phyloP scores from a whole-genome alignment of 2,888 invertebrate species.

The Allophyes oxyacanthae region DNA sequence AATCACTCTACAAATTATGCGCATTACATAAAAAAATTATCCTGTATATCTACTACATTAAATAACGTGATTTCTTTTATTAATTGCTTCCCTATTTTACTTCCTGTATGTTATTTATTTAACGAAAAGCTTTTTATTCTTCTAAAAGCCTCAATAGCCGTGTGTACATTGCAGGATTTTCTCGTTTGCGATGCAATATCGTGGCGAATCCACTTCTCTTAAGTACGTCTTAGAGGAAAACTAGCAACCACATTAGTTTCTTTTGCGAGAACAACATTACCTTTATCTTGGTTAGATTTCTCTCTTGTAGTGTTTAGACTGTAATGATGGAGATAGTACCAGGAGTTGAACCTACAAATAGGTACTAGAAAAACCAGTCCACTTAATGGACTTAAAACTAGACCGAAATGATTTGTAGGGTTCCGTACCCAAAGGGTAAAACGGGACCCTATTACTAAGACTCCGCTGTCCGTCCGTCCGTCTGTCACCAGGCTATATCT shows the following conservation, averaged over 20 bases:
- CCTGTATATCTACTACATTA: no score
- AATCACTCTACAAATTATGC: no score
- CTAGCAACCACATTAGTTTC: conserved; percentile 23
- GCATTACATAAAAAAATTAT: no score
- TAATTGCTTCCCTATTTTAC: no score
- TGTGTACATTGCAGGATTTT: conserved; percentile 5
- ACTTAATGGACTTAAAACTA: no score
- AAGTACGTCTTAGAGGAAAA: conserved; percentile 14
- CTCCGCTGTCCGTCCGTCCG: no score
- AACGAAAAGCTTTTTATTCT: conserved; percentile 18
- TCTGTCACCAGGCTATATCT: no score
- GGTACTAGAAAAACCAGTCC: no score
- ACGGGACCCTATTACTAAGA: no score
- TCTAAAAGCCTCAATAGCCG: conserved; percentile 11
- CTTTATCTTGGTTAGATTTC: conserved; percentile 28
- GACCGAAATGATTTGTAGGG: no score
- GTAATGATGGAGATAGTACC: conserved; percentile 4
- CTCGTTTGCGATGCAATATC: conserved; percentile 1
- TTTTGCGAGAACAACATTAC: conserved; percentile 19
- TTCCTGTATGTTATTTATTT: conserved; percentile 6
- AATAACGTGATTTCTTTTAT: conserved; percentile 9
- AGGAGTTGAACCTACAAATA: no score
- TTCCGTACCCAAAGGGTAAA: no score
- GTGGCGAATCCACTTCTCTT: conserved; percentile 6
- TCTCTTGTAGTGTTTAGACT: conserved; percentile 13